phyloP scores from a whole-genome alignment of 1,140 invertebrate species.

The Tetragonula clypearis region DNA sequence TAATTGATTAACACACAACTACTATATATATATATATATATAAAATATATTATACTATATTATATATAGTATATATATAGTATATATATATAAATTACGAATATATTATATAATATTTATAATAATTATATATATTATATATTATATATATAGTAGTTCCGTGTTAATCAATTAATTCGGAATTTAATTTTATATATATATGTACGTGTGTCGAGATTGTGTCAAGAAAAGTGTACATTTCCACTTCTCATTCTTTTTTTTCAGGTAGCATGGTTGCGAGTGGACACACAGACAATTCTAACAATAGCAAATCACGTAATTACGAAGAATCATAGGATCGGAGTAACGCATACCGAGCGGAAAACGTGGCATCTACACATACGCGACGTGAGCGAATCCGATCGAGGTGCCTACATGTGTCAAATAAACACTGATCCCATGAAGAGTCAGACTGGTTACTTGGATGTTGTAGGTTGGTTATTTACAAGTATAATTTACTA shows the following conservation, averaged over 20 bases:
- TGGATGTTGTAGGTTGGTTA: constrained; percentile 92
- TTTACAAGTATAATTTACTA: no score
- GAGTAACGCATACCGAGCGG: constrained; percentile 90
- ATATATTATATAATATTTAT: no score
- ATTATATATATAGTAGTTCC: no score
- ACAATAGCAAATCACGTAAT: constrained; percentile 94
- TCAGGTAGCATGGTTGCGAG: constrained; percentile 94
- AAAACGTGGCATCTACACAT: constrained; percentile 93
- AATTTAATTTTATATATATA: not conserved
- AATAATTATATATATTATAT: no score
- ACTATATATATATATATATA: no score
- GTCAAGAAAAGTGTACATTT: not conserved
- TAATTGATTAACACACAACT: no score
- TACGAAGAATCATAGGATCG: constrained; percentile 93
- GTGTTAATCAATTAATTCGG: no score
- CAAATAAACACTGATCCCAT: constrained; percentile 96
- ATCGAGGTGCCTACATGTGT: constrained; percentile 93
- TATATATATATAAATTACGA: no score
- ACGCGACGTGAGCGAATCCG: constrained; percentile 88
- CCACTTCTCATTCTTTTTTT: constrained; percentile 31
- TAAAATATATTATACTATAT: no score
- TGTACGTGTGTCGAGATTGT: not conserved
- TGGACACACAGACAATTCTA: constrained; percentile 95
- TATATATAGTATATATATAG: not conserved
- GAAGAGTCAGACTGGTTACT: constrained; percentile 93